Conservation (phyloP, 2,888 invertebrate species). For the Crematogaster levior region DNA sequence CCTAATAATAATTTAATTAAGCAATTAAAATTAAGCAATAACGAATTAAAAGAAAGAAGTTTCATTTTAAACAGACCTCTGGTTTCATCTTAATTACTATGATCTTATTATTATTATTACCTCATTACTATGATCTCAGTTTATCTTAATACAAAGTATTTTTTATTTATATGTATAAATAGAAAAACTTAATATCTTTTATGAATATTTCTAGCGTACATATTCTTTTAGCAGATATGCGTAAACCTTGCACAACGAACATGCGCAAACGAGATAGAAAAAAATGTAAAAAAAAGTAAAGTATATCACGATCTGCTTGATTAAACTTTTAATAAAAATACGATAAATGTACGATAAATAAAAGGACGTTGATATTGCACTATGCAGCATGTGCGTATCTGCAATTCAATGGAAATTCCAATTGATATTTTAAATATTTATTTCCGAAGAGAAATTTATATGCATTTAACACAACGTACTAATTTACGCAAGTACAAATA, state of each 20-base stretch:
- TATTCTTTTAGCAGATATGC: not conserved
- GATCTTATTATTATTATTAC: not conserved
- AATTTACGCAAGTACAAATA: constrained; percentile 42
- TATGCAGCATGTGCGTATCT: not conserved
- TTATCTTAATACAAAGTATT: not conserved
- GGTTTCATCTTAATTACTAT: not conserved
- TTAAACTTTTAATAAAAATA: constrained; percentile 45
- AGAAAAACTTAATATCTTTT: constrained; percentile 5
- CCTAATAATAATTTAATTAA: not conserved
- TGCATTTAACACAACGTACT: not conserved
- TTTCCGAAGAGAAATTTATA: constrained; percentile 10
- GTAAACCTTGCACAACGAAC: not conserved
- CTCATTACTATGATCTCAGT: not conserved
- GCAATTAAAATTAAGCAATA: not conserved
- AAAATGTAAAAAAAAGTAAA: not conserved
- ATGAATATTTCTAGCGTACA: not conserved
- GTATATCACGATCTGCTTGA: constrained; percentile 32
- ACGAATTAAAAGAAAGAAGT: not conserved
- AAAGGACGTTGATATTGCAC: constrained; percentile 20
- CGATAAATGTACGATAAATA: constrained; percentile 28
- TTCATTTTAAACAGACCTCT: not conserved
- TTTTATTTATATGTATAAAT: not conserved
- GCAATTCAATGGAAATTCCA: not conserved
- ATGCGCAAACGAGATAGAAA: constrained; percentile 9
- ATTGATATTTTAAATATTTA: constrained; percentile 23